Base-by-base conservation (phyloP, 2,888 invertebrate genomes). In the Trissolcus japonicus region DNA sequence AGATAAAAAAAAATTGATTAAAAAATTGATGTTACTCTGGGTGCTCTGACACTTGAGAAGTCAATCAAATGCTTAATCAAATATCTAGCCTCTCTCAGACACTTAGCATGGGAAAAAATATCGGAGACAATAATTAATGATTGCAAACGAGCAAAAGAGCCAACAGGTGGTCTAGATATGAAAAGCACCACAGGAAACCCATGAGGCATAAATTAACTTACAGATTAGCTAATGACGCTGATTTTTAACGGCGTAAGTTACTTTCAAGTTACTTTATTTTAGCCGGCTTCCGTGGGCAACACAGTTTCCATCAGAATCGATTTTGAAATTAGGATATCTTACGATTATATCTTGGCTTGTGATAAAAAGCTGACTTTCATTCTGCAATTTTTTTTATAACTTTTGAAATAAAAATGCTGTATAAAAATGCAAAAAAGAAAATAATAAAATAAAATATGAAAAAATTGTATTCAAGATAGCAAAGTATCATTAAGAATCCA, bases 91-190 rank as follows among this genome's bases (percentile, higher is more conserved):
- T 48, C n/a, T 25, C 48, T 35, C 35, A 17, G 48, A 41, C 48
- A 56, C 35, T 46, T 65, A 48, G 25, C 40, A 56, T 65, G 46
- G 9, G n/a, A 56, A 65, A 56, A 48, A 56, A 65, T 56, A 56
- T 35, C 6, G 48, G 56, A 48, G 56, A 63, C 55, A 57, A 51
- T 63, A 57, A 56, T 62, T 71, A 71, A 63, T 63, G 57, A 60
- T 57, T 57, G 51, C 46, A 63, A 57, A 71, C 51, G 53, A 56
- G 41, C 19, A 51, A 35, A 11, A 57, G 68, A 25, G 46, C 61
- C 68, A 69, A 69, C 68, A 69, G 68, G 68, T 69, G 68, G 48
- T 60, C 61, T 51, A 48, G 68, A 43, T 46, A 69, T 69, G 40
- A 60, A 69, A 69, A 54, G 21, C 29, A 46, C 21, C 55, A 48